Evolutionary conservation across 2,113 vertebrate genomes (phyloP).

Genomic region (Coptodon rendalli): DNA sequence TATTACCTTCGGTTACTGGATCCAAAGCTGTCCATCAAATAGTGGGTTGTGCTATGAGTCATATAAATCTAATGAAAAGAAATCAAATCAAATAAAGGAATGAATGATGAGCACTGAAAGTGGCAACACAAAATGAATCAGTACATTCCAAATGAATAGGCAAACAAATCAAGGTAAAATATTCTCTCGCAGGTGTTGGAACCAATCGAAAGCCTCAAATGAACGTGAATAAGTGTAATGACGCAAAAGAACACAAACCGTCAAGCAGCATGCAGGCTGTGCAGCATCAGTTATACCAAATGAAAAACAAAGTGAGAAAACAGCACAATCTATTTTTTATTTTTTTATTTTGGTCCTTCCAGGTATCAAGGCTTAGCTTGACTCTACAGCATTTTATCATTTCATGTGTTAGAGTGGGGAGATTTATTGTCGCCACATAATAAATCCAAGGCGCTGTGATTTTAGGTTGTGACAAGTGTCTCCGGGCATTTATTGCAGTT

Average conservation of each 20-base stretch:
- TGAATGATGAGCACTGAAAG: conserved; percentile 57
- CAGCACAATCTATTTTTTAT: background rate
- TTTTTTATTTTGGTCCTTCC: background rate
- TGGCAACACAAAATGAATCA: conserved; percentile 60
- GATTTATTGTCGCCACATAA: conserved; percentile 16
- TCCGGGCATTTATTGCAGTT: conserved; percentile 9
- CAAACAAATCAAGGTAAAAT: conserved; percentile 45
- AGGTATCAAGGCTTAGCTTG: background rate
- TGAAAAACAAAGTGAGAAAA: conserved; percentile 14
- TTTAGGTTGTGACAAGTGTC: conserved; percentile 15
- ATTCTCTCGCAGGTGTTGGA: background rate
- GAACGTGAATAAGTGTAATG: conserved; percentile 29
- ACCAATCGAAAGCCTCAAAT: conserved; percentile 26
- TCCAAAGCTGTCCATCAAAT: conserved; percentile 70
- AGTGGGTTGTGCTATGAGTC: conserved; percentile 64
- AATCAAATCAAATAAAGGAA: conserved; percentile 69
- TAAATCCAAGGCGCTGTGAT: conserved; percentile 2
- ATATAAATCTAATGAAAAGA: conserved; percentile 72
- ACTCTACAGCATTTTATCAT: background rate
- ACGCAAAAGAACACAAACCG: conserved; percentile 34
- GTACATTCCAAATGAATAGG: conserved; percentile 51
- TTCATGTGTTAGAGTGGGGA: background rate
- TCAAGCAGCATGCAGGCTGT: conserved; percentile 22
- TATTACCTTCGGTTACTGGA: conserved; percentile 57
- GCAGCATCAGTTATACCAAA: conserved; percentile 1